Evolutionary conservation across 2,113 vertebrate genomes (phyloP), one percentile per base, ranked within the genome.

Genomic region (Rhegmatorhina hoffmannsi): DNA sequence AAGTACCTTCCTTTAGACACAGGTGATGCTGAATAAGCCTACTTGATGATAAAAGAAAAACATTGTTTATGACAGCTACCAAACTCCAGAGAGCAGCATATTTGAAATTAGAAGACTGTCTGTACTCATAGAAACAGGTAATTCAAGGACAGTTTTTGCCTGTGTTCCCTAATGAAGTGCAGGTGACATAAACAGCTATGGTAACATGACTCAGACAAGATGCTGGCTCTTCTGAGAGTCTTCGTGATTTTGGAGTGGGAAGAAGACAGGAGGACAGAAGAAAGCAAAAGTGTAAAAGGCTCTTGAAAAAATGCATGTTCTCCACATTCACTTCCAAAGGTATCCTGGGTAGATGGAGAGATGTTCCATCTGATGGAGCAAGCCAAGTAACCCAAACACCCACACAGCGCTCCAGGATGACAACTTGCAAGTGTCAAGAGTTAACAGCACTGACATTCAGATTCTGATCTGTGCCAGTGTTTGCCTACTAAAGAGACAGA

Each of bases 111-210:
- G 68, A 84, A 95, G 87, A 77, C 72, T 43, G 52, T 46, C 87
- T 70, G 87, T 87, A 80, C 53, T 94, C 86, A 91, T 38, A 77
- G 73, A 90, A 95, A 84, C 92, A 95, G 91, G 91, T 96, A 94
- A 90, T 95, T 95, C 92, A 90, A 95, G 92, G 95, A 95, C 92
- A 96, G 85, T 86, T 87, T 73, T 87, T 73, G 74, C 76, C 67
- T 90, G 62, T 29, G 31, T 33, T 89, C 80, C 87, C 69, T 87
- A 92, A 92, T 62, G 85, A 95, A 95, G 87, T 11, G 36, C 73
- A 91, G 80, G 88, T 95, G 76, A 94, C 95, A 90, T 23, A 63
- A 23, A 53, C 76, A 85, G 94, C 74, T 83, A 66, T 62, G 89
- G 40, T 47, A 50, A 36, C 47, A 28, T 86, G 83, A 96, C 56